Evolutionary conservation across 2,113 vertebrate species (phyloP), one percentile per base, ranked within the genome.

Genomic region (Hyaena hyaena): DNA sequence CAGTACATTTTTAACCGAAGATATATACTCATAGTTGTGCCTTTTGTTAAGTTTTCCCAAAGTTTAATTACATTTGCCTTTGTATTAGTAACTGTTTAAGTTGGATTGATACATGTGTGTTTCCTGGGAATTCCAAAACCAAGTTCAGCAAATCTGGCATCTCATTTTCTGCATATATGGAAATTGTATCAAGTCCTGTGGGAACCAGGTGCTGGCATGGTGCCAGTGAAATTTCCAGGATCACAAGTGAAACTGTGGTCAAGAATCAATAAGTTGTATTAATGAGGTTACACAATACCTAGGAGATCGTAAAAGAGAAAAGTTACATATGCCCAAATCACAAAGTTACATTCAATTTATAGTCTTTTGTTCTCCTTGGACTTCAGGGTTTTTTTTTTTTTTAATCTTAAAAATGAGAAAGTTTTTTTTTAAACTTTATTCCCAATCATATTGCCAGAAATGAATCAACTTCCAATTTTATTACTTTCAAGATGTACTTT

Each of bases 51-150:
- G 19, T 87, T 93, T 95, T 35, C 45, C 15, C 39, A 15, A 71
- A 77, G 2, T 45, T 93, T 61, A 84, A 65, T 84, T 97, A 43
- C 3, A 33, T 94, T 63, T 73, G 16, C 6, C n/a, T 83, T 86
- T 50, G 35, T 86, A 26, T 50, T 63, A 53, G 58, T 87, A 82
- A 89, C 26, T 93, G 31, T 81, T 86, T 74, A 69, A 87, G 76
- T 48, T 96, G 63, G 3, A 3, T 71, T 76, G 4, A 24, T 79
- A 53, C 16, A 79, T 23, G 69, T 77, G 81, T 81, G 17, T 48
- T 86, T 93, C 16, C 66, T 58, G 73, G 53, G 63, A 95, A 84
- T 61, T 69, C 63, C 43, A 80, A 94, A 90, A 80, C 55, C 48
- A 68, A 66, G 26, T 65, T 68, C 43, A 93, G 53, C 28, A 94